Base-by-base conservation (phyloP, 2,113 vertebrate genomes). In the Cepphus grylle region DNA sequence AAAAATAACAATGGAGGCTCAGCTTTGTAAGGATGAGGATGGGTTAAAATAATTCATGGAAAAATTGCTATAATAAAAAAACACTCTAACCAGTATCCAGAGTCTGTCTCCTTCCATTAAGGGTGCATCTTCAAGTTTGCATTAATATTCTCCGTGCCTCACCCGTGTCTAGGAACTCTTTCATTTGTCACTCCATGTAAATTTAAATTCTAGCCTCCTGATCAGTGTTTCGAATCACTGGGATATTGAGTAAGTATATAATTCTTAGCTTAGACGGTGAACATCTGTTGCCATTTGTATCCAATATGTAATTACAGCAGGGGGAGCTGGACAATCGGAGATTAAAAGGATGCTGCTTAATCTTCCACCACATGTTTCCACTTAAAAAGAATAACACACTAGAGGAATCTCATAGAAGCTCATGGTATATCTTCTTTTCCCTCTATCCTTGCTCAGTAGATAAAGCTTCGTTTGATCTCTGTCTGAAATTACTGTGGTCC, bases 241-340 rank as follows among this genome's bases (percentile, higher is more conserved):
- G 96, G 96, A 98, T 95, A 96, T 98, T 97, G 93, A 97, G 94
- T 98, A 98, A 98, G 98, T 97, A 97, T 97, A 97, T 98, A 98
- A 98, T 98, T 98, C 98, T 98, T 95, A 97, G 98, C 94, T 98
- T 97, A 98, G 98, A 98, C 92, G 12, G 93, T 61, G 96, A 98
- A 98, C 99, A 98, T 98, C 98, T 99, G 98, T 97, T 98, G 97
- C 97, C 97, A 97, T 99, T 98, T 98, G 92, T 96, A 94, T 96
- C 92, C 81, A 97, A 97, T 93, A 88, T 97, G 97, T 99, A 98
- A 98, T 98, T 98, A 98, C 96, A 98, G 98, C 96, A 96, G 98
- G 97, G 97, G 97, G 93, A 98, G 98, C 97, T 94, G 97, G 98
- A 98, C 98, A 98, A 97, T 97, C 53, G 76, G 96, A 98, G 98